Conservation (phyloP, 2,113 vertebrate genomes). For the Kryptolebias marmoratus region DNA sequence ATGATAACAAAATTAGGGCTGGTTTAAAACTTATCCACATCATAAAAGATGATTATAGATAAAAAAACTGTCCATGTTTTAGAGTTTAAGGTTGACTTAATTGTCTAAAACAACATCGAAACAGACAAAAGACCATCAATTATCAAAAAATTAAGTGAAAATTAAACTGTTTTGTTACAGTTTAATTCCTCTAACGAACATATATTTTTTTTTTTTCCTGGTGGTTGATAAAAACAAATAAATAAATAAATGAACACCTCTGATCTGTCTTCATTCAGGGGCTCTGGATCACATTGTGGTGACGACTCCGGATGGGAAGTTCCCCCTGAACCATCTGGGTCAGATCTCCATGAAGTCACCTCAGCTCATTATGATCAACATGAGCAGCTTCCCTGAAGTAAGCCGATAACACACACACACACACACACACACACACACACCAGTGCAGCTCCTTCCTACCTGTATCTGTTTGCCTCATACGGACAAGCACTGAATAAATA, state of each 20-base stretch:
- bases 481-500: conserved; percentile 43
- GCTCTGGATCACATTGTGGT: conserved; percentile 91
- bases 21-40: no score
- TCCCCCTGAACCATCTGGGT: conserved; percentile 94
- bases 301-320: conserved; percentile 89
- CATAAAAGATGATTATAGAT: no score
- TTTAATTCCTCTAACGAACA: no score
- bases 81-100: no score
- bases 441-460: conserved; percentile 10
- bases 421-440: conserved; percentile 13
- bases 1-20: no score
- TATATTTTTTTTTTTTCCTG: neutral
- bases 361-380: conserved; percentile 91
- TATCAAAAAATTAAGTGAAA: no score
- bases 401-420: conserved; percentile 50
- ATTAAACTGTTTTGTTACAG: neutral
- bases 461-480: conserved; percentile 42
- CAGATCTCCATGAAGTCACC: conserved; percentile 95
- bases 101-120: no score
- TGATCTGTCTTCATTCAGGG: conserved; percentile 77
- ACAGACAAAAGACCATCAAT: no score
- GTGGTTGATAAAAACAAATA: neutral
- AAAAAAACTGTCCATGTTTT: no score
- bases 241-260: conserved; percentile 22
- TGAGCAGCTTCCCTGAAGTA: conserved; percentile 94